Evolutionary conservation across 1,140 invertebrate species (phyloP), one percentile per base, ranked within the genome.

Genomic region (Oryzaephilus surinamensis): DNA sequence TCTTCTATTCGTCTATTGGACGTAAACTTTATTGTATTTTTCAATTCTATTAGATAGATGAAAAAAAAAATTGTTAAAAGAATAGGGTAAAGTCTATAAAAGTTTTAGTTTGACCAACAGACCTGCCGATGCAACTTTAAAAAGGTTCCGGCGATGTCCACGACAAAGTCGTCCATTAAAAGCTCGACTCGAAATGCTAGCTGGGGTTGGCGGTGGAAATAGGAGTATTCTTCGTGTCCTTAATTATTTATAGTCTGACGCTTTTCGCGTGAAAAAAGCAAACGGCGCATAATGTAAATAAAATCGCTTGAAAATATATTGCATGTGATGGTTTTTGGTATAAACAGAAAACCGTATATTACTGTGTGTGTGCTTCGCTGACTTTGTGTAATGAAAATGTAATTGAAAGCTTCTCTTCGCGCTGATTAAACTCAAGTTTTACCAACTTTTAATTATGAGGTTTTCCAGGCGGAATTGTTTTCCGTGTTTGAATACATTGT

Each of bases 121-220:
- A 39, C 37, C 37, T 27, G 15, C n/a, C 37, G 28, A 39, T 39
- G 37, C 37, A 39, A 39, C 26, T 39, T 31, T 39, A 39, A 39
- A 39, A 39, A 29, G 37, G 37, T 31, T 31, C 37, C 37, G 19
- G 29, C 37, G 20, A 21, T 27, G 33, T 27, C 33, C 33, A 36
- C 21, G 13, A 26, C 26, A 13, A 27, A 39, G 37, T 30, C 16
- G 37, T 31, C 37, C 37, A 39, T 39, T 39, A n/a, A n/a, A n/a
- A n/a, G n/a, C n/a, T n/a, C n/a, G n/a, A n/a, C n/a, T n/a, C n/a
- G n/a, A n/a, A n/a, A n/a, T n/a, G n/a, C n/a, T n/a, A 39, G 37
- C 21, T 36, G 7, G 11, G 37, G 13, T 17, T 39, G 14, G 37
- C 27, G 37, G 7, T 17, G 20, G 37, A 29, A 39, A 20, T n/a